These are phyloP conservation scores for Brachycybe producta DNA, from an alignment of 2,888 invertebrate genomes.

Conservation along the genomic window DNA sequence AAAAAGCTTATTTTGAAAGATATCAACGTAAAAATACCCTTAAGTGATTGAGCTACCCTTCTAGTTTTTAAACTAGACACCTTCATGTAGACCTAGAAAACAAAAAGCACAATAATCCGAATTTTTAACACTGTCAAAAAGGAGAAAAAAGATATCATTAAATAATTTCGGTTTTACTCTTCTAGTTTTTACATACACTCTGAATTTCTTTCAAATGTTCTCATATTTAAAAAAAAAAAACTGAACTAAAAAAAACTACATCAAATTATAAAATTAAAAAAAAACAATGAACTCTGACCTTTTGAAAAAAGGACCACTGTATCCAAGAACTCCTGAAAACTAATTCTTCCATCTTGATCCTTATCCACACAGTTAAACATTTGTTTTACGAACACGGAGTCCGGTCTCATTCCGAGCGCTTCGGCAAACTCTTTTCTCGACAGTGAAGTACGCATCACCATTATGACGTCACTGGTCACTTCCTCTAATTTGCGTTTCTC, in stretches of 20 bases:
- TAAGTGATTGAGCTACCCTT: too few relatives aligned
- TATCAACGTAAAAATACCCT: too few relatives aligned
- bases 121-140: too few relatives aligned
- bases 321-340: conserved; percentile 81
- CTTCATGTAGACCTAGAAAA: too few relatives aligned
- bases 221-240: too few relatives aligned
- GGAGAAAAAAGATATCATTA: too few relatives aligned
- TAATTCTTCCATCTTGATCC: conserved; percentile 82
- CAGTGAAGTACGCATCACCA: conserved; percentile 82
- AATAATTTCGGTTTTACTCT: too few relatives aligned
- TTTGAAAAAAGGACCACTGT: conserved; percentile 83
- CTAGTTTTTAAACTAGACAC: too few relatives aligned
- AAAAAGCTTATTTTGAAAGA: too few relatives aligned
- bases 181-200: too few relatives aligned
- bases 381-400: conserved; percentile 87
- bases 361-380: conserved; percentile 97
- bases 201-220: too few relatives aligned
- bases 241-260: background rate
- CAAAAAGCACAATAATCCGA: too few relatives aligned
- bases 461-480: conserved; percentile 52
- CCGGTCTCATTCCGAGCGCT: conserved; percentile 86
- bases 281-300: conserved; percentile 37
- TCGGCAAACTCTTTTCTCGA: conserved; percentile 88
- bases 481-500: conserved; percentile 61
- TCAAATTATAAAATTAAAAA: background rate